Conservation (phyloP, 2,888 invertebrate genomes). For the Sinelater perroti region DNA sequence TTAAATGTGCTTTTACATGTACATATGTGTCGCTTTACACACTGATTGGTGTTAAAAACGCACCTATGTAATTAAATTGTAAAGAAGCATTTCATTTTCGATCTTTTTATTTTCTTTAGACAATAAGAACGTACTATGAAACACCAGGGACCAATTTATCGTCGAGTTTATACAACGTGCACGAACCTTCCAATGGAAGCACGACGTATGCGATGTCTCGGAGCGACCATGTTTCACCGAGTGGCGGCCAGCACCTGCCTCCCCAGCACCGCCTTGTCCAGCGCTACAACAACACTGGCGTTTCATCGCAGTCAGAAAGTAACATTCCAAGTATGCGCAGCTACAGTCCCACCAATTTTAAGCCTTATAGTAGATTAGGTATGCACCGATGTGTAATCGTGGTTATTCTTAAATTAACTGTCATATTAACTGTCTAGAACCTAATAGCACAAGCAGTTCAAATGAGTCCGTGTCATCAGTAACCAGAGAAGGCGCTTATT, state of each 20-base stretch:
- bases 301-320: slow-evolving; percentile 60
- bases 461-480: slow-evolving; percentile 83
- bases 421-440: slow-evolving; percentile 46
- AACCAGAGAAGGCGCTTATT: slow-evolving; percentile 64
- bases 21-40: too few species aligned
- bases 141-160: slow-evolving; percentile 55
- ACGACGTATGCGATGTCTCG: slow-evolving; percentile 51
- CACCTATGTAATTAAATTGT: too few species aligned
- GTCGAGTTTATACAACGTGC: slow-evolving; percentile 60
- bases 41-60: too few species aligned
- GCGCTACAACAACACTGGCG: slow-evolving; percentile 50
- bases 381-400: slow-evolving; percentile 38
- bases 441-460: slow-evolving; percentile 77
- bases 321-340: slow-evolving; percentile 58
- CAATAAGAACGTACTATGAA: slow-evolving; percentile 64
- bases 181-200: slow-evolving; percentile 53
- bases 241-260: slow-evolving; percentile 33
- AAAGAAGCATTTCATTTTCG: not conserved
- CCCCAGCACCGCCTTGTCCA: slow-evolving; percentile 42
- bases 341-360: slow-evolving; percentile 57
- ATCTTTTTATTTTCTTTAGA: slow-evolving; percentile 50
- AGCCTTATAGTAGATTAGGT: slow-evolving; percentile 54
- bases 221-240: slow-evolving; percentile 49
- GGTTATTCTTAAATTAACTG: not conserved
- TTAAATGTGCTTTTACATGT: too few species aligned